A percentile compares a stretch with the other conserved stretches of the same genome.
Conservation (phyloP, 2,797 vertebrate genomes). For the Distichodus sexfasciatus region DNA sequence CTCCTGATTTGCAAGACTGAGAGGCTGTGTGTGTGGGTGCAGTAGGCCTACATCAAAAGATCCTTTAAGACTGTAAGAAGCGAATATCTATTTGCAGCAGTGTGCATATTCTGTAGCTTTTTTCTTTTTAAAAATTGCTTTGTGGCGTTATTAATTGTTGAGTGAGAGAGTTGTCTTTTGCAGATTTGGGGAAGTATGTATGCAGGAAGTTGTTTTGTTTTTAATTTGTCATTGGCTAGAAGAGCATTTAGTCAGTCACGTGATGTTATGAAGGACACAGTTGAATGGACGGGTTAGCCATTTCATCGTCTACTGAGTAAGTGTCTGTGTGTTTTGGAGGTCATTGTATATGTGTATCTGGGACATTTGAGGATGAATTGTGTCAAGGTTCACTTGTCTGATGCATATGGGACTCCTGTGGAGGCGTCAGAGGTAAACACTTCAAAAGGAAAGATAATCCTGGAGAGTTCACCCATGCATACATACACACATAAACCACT, state of each 20-base stretch:
- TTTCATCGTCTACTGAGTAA: slow-evolving; percentile 10
- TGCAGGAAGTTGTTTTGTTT: not conserved
- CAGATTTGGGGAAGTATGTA: not conserved
- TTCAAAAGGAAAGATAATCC: too few species aligned
- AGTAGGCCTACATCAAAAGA: slow-evolving; percentile 45
- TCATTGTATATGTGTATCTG: slow-evolving; percentile 22
- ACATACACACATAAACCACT: too few species aligned
- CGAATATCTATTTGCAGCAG: not conserved
- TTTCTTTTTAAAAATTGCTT: not conserved
- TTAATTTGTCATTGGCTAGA: not conserved
- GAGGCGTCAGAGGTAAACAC: too few species aligned
- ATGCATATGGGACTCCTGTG: slow-evolving; percentile 7
- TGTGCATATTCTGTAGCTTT: not conserved
- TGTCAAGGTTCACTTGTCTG: slow-evolving; percentile 24
- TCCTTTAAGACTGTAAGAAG: slow-evolving; percentile 52
- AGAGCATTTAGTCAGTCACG: not conserved
- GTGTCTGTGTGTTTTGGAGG: not conserved
- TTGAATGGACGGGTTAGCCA: slow-evolving; percentile 7
- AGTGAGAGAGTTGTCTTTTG: not conserved
- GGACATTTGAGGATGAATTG: slow-evolving; percentile 17
- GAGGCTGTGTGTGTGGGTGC: slow-evolving; percentile 1
- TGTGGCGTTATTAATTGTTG: not conserved
- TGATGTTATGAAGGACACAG: slow-evolving; percentile 6
- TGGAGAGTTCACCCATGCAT: too few species aligned
- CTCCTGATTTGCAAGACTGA: slow-evolving; percentile 57